A percentile compares a stretch with the other conserved stretches of the same genome.
phyloP scores from a whole-genome alignment of 1,140 invertebrate genomes.

The Lasioglossum baleicum region DNA sequence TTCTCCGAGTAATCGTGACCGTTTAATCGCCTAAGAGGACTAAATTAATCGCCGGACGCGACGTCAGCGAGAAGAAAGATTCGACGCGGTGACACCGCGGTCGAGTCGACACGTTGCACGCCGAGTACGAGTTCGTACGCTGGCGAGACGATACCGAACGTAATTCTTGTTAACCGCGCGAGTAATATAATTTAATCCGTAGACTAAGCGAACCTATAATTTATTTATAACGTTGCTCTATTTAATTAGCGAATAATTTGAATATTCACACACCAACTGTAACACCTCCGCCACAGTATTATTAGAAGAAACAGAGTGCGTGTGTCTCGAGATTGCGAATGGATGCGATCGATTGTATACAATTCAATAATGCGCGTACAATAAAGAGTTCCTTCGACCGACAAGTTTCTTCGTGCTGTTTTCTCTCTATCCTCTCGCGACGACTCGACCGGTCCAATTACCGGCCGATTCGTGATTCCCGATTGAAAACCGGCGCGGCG shows the following conservation, averaged over 20 bases:
- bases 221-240: conserved; percentile 73
- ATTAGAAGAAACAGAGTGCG: conserved; percentile 68
- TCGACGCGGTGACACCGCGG: too few relatives aligned
- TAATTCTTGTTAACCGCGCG: conserved; percentile 21
- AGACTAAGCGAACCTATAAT: conserved; percentile 70
- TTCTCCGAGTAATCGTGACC: too few relatives aligned
- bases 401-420: conserved; percentile 15
- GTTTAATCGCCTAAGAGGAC: neutral
- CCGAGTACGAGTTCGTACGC: too few relatives aligned
- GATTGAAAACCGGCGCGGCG: too few relatives aligned
- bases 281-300: conserved; percentile 78
- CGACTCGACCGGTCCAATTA: neutral
- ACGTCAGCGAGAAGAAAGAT: neutral
- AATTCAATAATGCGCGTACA: conserved; percentile 74
- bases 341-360: conserved; percentile 64
- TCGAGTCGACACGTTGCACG: too few relatives aligned
- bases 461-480: neutral
- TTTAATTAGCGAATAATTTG: conserved; percentile 76
- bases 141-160: neutral
- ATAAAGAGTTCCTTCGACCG: conserved; percentile 77
- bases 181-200: conserved; percentile 49
- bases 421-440: neutral
- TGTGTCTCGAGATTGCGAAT: conserved; percentile 32
- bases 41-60: neutral
- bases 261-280: conserved; percentile 67